Base-by-base conservation (phyloP, 2,113 vertebrate genomes). In the Sakesphorus luctuosus region DNA sequence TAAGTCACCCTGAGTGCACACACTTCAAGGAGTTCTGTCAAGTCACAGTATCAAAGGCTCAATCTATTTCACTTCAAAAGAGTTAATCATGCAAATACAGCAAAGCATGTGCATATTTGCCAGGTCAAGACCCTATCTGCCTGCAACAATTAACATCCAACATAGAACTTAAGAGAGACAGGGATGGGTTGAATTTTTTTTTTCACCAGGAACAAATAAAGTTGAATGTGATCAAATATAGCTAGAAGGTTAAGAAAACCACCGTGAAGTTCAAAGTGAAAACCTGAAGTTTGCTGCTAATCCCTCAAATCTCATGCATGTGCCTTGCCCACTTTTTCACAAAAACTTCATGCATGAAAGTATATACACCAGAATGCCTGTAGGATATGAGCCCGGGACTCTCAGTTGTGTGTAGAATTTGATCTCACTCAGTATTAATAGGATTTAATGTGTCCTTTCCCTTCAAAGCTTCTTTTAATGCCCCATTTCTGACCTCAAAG, bases 1-100 rank as follows among this genome's bases (percentile, higher is more conserved):
- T 85, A 92, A 90, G 87, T 76, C 85, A 89, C 66, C 25, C 75
- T 35, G 59, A 91, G 50, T 55, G n/a, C 49, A 94, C 1, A 14
- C 52, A 52, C 68, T 95, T 94, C 90, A 96, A 96, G 90, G 88
- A 86, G 76, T 38, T 90, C 82, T 92, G 79, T 88, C 83, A 96
- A 96, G 86, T 90, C 90, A 59, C 83, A 76, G 14, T 94, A 96
- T 95, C 94, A 94, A 96, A 97, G 93, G 61, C 73, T 84, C 61
- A 47, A 78, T 88, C 66, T 91, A 61, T 71, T 85, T 88, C 74
- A 96, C 94, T 96, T 96, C 94, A 96, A 94, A 96, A 74, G 93
- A 90, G 49, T 78, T 93, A 93, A 90, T 94, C 92, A 94, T 84
- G 88, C 88, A 94, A 93, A 96, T 89, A 93, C 18, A 3, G 56